Evolutionary conservation across 2,888 invertebrate species (phyloP), one percentile per base, ranked within the genome.

Genomic region (Syrphus vitripennis): DNA sequence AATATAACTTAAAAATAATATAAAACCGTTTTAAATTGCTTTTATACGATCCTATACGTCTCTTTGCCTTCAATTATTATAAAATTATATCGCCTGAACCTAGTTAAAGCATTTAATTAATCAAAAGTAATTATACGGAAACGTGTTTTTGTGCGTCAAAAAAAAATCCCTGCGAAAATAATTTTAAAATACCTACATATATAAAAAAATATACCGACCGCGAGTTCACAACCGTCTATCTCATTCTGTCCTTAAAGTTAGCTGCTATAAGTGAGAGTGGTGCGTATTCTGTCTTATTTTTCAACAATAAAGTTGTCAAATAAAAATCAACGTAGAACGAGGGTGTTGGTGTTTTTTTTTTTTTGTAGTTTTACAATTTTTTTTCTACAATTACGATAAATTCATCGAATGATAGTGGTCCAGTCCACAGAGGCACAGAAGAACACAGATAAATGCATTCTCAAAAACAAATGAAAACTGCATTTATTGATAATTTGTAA

Each of bases 271-370:
- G 40, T 31, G 45, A 67, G 42, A 67, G 67, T 80, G 19, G 67
- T 84, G 76, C 55, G 71, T 81, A 72, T 48, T 65, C 21, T 9
- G 12, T 71, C 76, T n/a, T n/a, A 29, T 45, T 21, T 55, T 63
- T 72, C 84, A 76, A 65, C 71, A 72, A 72, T 72, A 63, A 69
- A 83, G 53, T 74, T 78, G 72, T 72, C 84, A 72, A 72, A 81
- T 76, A 75, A 70, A 24, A 45, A 55, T 67, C 45, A 34, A 42
- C 34, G 61, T 83, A 78, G 67, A 57, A 75, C 61, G 57, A 84
- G 71, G 83, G 69, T 79, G 57, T 84, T 84, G 71, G 81, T 84
- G 80, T 74, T 29, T 63, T 57, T 31, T 61, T 19, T 34, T 34
- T 53, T 76, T 50, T 63, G 48, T 57, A 67, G 40, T 61, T 42